phyloP scores from a whole-genome alignment of 1,140 invertebrate genomes.

The Ceratosolen solmsi region DNA sequence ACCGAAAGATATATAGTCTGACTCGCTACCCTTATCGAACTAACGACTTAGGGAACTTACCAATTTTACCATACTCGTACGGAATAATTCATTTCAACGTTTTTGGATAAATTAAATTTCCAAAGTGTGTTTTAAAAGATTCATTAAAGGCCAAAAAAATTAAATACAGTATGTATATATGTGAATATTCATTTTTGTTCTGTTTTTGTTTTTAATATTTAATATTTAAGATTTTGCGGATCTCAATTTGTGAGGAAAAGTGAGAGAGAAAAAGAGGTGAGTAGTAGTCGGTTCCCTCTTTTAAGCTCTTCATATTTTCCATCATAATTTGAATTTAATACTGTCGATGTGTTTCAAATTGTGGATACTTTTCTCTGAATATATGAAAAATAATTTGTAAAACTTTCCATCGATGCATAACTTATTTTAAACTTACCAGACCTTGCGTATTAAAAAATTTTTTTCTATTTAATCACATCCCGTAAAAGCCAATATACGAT shows the following conservation, averaged over 20 bases:
- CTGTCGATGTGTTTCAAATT: neutral
- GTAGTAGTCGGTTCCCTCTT: neutral
- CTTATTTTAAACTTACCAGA: conserved; percentile 9
- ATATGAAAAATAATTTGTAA: conserved; percentile 7
- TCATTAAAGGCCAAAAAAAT: neutral
- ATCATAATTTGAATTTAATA: neutral
- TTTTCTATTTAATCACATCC: conserved; percentile 22
- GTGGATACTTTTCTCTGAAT: conserved; percentile 14
- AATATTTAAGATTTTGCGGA: neutral
- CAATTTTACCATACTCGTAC: neutral
- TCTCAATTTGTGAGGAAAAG: neutral
- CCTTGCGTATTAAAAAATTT: neutral
- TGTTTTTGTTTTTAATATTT: neutral
- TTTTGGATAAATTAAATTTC: conserved; percentile 6
- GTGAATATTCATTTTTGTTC: neutral
- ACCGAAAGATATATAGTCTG: neutral
- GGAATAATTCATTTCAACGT: neutral
- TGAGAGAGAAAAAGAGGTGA: neutral
- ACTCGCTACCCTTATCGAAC: neutral
- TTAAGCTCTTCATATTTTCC: neutral
- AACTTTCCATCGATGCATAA: conserved; percentile 16
- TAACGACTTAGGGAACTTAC: conserved; percentile 4
- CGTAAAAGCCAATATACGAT: conserved; percentile 13
- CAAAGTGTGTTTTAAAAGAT: neutral
- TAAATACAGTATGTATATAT: neutral